Base-by-base conservation (phyloP, 2,888 invertebrate genomes). In the Heliconius cydno region DNA sequence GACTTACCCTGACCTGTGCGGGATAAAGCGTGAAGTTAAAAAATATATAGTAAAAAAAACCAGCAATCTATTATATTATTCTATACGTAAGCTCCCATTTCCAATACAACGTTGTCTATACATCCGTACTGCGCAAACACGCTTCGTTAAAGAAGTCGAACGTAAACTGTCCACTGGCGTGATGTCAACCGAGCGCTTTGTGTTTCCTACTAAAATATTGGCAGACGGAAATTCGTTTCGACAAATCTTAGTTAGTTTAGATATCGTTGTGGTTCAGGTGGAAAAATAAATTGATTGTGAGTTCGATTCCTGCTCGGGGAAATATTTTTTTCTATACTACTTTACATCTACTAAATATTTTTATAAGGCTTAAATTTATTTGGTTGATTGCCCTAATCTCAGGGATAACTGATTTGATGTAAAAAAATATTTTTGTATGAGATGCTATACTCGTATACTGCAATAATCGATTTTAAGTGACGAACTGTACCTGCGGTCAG, bases 151-250 rank as follows among this genome's bases (percentile, higher is more conserved):
- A 75, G 74, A 57, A 76, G 71, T 70, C 75, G 80, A 67, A 81
- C 73, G 80, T 79, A 76, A 79, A 66, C 76, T 79, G 80, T 76
- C 80, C 80, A 76, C 79, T 81, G 73, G 63, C 66, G 71, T 81
- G 76, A 79, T 79, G 76, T 76, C 80, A 79, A 41, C 79, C 73
- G 76, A 79, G 73, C 30, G 75, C 75, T 78, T 67, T 68, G 79
- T 73, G 76, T 77, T 80, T 77, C 68, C 68, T 63, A 22, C 38
- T 41, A 76, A 80, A 65, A 71, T 77, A 46, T 66, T 72, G 76
- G 76, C 57, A 38, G 71, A 46, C 34, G 76, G 71, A 65, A 70
- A 76, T 76, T 46, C 46, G 76, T 52, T 28, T 73, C 57, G 13
- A 34, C n/a, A 57, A 52, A 57, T 73, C 34, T 57, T 34, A 73